These are phyloP conservation scores for Muscidifurax raptorellus DNA, from an alignment of 1,140 invertebrate genomes.

Conservation along the genomic window DNA sequence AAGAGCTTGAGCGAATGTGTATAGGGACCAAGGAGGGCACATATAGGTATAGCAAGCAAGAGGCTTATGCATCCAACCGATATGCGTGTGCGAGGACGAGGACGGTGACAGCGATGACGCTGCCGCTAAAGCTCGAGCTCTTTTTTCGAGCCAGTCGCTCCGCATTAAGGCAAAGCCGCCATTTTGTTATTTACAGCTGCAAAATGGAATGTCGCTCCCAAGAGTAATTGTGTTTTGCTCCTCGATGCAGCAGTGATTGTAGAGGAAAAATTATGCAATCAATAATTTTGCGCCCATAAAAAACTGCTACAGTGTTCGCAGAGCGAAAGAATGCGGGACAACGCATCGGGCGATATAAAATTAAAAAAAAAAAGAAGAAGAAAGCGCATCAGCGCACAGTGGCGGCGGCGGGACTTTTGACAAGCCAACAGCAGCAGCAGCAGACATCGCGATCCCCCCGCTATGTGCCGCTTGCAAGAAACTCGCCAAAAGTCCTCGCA, in stretches of 20 bases:
- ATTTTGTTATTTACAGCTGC: background rate
- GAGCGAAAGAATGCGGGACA: background rate
- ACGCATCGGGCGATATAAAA: background rate
- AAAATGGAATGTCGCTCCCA: background rate
- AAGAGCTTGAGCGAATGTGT: background rate
- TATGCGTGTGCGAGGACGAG: background rate
- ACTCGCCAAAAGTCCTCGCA: background rate
- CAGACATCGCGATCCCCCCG: background rate
- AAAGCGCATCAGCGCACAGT: background rate
- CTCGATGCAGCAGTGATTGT: no score
- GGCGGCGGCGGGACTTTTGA: slow-evolving; percentile 1
- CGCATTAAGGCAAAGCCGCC: background rate
- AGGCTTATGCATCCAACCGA: background rate
- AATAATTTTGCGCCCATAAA: background rate
- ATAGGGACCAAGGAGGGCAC: background rate
- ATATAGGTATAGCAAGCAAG: background rate
- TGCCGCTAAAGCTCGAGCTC: background rate
- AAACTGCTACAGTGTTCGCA: background rate
- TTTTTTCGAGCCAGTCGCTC: background rate
- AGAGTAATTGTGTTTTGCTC: no score
- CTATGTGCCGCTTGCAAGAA: background rate
- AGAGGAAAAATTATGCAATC: no score
- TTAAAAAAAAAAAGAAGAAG: background rate
- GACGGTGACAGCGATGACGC: background rate
- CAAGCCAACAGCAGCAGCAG: slow-evolving; percentile 3